Evolutionary conservation across 2,797 vertebrate genomes (phyloP).

Genomic region (Acomys russatus): DNA sequence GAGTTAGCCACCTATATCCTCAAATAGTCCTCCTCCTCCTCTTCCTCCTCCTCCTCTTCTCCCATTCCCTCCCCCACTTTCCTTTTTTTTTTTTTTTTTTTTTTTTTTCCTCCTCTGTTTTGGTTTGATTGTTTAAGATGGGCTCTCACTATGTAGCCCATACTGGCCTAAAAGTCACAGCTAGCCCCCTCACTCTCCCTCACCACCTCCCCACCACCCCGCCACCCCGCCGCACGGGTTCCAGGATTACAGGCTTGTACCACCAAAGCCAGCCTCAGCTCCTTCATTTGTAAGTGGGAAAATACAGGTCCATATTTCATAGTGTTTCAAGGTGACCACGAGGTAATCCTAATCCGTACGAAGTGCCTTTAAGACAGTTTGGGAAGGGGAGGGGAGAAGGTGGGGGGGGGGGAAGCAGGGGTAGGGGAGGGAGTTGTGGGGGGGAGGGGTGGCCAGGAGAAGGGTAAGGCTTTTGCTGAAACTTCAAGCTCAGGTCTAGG

Average conservation of each 20-base stretch:
- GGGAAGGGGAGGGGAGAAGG: rapidly evolving
- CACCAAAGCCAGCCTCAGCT: background rate
- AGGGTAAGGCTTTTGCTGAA: background rate
- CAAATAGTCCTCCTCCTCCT: too few relatives aligned
- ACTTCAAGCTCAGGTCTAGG: background rate
- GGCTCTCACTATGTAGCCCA: background rate
- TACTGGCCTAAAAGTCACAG: background rate
- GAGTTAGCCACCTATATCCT: background rate
- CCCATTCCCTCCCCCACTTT: background rate
- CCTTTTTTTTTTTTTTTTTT: rapidly evolving
- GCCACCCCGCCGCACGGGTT: background rate
- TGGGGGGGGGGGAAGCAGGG: rapidly evolving
- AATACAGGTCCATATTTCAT: constrained; percentile 10
- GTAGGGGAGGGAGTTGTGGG: rapidly evolving
- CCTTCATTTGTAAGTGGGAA: background rate
- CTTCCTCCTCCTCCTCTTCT: background rate
- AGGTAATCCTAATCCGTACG: background rate
- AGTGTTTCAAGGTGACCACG: background rate
- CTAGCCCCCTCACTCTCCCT: too few relatives aligned
- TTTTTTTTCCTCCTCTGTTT: background rate
- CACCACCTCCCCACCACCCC: too few relatives aligned
- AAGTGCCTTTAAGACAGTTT: background rate
- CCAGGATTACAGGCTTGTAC: too few relatives aligned
- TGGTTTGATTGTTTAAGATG: background rate
- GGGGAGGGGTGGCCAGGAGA: rapidly evolving